phyloP scores from a whole-genome alignment of 2,797 vertebrate genomes.

The Periophthalmus magnuspinnatus region DNA sequence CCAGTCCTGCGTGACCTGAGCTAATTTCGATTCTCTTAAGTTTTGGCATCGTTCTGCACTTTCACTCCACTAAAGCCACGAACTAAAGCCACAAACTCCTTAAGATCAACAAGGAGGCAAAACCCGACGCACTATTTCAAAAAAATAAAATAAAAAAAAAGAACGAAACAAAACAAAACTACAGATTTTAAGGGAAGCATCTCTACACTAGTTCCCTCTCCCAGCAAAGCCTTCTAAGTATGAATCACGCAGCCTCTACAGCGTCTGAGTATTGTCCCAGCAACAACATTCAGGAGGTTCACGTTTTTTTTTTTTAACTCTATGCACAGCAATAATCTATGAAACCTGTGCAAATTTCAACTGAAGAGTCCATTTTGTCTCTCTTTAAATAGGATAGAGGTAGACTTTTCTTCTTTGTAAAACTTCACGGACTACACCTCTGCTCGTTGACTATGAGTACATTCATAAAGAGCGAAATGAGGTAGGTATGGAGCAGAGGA shows the following conservation, averaged over 20 bases:
- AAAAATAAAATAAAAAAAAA: background rate
- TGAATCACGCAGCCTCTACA: slow-evolving; percentile 71
- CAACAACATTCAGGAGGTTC: slow-evolving; percentile 82
- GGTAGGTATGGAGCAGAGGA: slow-evolving; percentile 96
- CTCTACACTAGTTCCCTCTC: slow-evolving; percentile 58
- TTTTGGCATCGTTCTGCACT: slow-evolving; percentile 59
- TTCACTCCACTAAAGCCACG: slow-evolving; percentile 18
- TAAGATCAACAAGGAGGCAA: slow-evolving; percentile 39
- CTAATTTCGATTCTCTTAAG: slow-evolving; percentile 58
- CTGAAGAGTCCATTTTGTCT: slow-evolving; percentile 74
- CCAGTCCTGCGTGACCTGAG: slow-evolving; percentile 59
- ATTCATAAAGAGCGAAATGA: slow-evolving; percentile 98
- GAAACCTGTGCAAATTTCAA: slow-evolving; percentile 84
- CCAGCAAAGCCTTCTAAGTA: slow-evolving; percentile 56
- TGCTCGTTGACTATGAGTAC: slow-evolving; percentile 90
- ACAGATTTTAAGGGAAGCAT: slow-evolving; percentile 44
- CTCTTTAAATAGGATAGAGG: slow-evolving; percentile 88
- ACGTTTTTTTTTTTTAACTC: slow-evolving; percentile 69
- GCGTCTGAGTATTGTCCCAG: slow-evolving; percentile 75
- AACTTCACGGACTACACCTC: slow-evolving; percentile 95
- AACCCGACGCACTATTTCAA: slow-evolving; percentile 25
- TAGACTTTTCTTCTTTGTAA: slow-evolving; percentile 88
- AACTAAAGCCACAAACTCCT: slow-evolving; percentile 29
- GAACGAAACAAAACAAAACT: slow-evolving; percentile 19
- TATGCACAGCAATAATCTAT: slow-evolving; percentile 80